Percentiles rank a stretch among this genome's conserved stretches.
These are phyloP conservation scores for Amiota minor DNA, from an alignment of 2,888 invertebrate species.

Conservation along the genomic window DNA sequence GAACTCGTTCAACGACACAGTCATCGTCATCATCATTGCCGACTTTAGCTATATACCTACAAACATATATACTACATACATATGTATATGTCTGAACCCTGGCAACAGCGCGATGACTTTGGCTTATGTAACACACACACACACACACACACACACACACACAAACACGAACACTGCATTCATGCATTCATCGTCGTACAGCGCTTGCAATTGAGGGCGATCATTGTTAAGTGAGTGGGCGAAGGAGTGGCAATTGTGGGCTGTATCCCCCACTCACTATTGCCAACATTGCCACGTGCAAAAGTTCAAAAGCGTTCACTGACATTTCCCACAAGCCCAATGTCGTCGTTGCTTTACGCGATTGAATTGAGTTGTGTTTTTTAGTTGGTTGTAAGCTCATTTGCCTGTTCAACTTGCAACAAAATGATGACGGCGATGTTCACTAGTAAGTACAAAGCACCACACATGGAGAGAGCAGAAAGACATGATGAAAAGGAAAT, in stretches of 20 bases:
- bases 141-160: not conserved
- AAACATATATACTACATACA: not conserved
- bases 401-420: too few species aligned
- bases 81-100: constrained; percentile 27
- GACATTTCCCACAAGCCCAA: constrained; percentile 52
- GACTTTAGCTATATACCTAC: constrained; percentile 1
- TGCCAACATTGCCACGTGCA: constrained; percentile 41
- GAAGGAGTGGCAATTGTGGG: constrained; percentile 30
- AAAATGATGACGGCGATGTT: too few species aligned
- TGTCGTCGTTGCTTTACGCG: not conserved
- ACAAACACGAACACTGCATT: not conserved
- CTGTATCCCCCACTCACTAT: constrained; percentile 20
- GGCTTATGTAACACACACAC: constrained; percentile 25
- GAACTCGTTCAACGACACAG: constrained; percentile 63
- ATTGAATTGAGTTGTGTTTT: too few species aligned
- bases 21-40: constrained; percentile 27
- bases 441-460: too few species aligned
- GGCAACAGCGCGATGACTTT: constrained; percentile 40
- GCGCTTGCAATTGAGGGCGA: constrained; percentile 38
- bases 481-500: constrained; percentile 4
- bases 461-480: too few species aligned
- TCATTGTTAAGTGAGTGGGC: constrained; percentile 43
- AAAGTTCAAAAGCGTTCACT: constrained; percentile 63
- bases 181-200: not conserved
- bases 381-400: too few species aligned